phyloP scores from a whole-genome alignment of 2,113 vertebrate genomes.

The Ascaphus truei region DNA sequence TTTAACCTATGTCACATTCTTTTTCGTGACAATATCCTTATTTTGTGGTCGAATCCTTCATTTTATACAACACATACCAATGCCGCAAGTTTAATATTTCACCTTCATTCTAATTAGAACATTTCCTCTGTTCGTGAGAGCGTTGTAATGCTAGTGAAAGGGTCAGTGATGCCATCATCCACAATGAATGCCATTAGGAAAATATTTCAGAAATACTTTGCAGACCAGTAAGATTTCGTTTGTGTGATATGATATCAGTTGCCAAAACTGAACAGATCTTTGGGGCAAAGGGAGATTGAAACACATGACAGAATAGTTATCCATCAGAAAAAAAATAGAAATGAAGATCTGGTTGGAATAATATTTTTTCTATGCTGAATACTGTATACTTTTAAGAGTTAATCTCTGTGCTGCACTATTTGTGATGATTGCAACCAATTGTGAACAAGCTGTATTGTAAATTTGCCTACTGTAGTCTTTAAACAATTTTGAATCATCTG shows the following conservation, averaged over 20 bases:
- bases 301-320: slow-evolving; percentile 21
- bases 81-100: slow-evolving; percentile 1
- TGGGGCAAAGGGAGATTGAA: slow-evolving; percentile 27
- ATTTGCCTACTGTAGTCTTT: too few species aligned
- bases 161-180: slow-evolving; percentile 30
- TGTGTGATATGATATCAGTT: slow-evolving; percentile 33
- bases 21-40: slow-evolving; percentile 6
- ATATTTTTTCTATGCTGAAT: too few species aligned
- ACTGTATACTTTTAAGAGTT: not conserved
- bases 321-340: not conserved
- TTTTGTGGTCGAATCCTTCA: not conserved
- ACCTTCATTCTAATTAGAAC: slow-evolving; percentile 10
- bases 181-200: slow-evolving; percentile 21
- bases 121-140: not conserved
- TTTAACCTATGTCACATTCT: slow-evolving; percentile 12
- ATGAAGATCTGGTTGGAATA: not conserved
- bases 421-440: not conserved
- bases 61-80: not conserved
- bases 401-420: not conserved
- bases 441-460: too few species aligned
- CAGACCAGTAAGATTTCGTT: slow-evolving; percentile 6
- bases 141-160: slow-evolving; percentile 6
- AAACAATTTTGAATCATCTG: too few species aligned
- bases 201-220: slow-evolving; percentile 29
- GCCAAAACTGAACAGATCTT: slow-evolving; percentile 21